Evolutionary conservation across 2,113 vertebrate species (phyloP).

Genomic region (Hepsetus odoe): DNA sequence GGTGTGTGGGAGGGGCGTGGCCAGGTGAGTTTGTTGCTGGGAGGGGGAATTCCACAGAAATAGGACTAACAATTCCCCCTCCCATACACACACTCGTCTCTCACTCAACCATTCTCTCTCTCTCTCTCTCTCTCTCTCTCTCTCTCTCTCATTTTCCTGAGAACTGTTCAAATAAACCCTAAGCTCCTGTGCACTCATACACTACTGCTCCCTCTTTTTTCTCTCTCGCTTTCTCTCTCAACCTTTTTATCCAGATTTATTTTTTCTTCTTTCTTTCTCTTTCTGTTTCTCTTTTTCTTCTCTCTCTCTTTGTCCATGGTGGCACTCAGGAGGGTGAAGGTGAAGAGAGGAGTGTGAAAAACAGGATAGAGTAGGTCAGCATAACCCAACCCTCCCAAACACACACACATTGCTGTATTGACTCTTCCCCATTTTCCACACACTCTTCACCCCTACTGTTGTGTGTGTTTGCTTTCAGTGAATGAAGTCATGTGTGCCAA

Average conservation of each 20-base stretch:
- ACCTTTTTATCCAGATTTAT: neutral
- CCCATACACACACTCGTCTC: neutral
- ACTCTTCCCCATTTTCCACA: slow-evolving; percentile 5
- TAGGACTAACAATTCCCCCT: slow-evolving; percentile 42
- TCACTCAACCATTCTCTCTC: slow-evolving; percentile 28
- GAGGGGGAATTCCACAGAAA: slow-evolving; percentile 74
- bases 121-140: neutral
- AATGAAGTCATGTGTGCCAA: slow-evolving; percentile 45
- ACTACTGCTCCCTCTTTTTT: neutral
- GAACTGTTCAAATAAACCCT: slow-evolving; percentile 58
- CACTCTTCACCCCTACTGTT: slow-evolving; percentile 5
- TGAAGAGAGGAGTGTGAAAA: slow-evolving; percentile 5
- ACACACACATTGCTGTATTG: neutral
- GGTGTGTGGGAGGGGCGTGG: slow-evolving; percentile 25
- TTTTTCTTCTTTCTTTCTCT: neutral
- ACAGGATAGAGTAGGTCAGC: neutral
- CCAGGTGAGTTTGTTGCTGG: slow-evolving; percentile 56
- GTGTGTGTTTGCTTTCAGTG: neutral
- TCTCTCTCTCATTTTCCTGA: slow-evolving; percentile 49
- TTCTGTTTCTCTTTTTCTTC: neutral
- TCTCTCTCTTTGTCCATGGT: neutral
- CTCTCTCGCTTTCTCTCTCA: neutral
- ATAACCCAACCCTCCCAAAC: neutral
- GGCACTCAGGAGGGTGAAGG: too few species aligned
- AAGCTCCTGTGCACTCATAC: neutral